phyloP scores from a whole-genome alignment of 2,888 invertebrate species.

The Nomada fucata region DNA sequence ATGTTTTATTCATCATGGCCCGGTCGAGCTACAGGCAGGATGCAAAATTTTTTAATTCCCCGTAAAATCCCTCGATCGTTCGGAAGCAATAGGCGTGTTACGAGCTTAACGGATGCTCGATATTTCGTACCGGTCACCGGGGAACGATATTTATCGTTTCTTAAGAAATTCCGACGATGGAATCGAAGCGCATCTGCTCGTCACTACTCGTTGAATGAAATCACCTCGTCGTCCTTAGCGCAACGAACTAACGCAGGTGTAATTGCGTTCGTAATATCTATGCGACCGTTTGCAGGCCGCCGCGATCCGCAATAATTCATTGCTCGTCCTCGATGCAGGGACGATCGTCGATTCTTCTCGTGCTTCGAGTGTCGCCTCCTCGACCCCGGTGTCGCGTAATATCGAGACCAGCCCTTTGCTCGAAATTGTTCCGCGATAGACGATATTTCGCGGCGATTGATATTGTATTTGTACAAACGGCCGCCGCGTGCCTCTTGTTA shows the following conservation, averaged over 20 bases:
- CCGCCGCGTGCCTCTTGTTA: not conserved
- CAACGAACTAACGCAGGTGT: constrained; percentile 5
- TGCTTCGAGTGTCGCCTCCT: constrained; percentile 32
- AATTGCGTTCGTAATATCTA: constrained; percentile 42
- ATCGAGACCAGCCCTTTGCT: constrained; percentile 52
- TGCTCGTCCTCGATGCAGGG: constrained; percentile 9
- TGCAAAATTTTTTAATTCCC: constrained; percentile 79
- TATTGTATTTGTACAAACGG: constrained; percentile 47
- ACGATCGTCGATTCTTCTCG: constrained; percentile 42
- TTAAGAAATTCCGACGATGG: constrained; percentile 5
- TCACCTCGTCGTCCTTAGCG: not conserved
- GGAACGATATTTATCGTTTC: constrained; percentile 23
- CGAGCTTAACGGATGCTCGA: constrained; percentile 18
- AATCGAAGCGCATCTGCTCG: not conserved
- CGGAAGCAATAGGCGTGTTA: constrained; percentile 65
- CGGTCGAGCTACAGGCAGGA: constrained; percentile 47
- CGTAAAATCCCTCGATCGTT: constrained; percentile 73
- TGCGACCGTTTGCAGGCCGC: constrained; percentile 17
- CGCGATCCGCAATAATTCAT: constrained; percentile 44
- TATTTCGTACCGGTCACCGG: constrained; percentile 23
- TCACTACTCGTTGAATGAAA: constrained; percentile 5
- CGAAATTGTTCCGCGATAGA: constrained; percentile 69
- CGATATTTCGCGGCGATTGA: constrained; percentile 69
- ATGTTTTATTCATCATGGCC: constrained; percentile 79
- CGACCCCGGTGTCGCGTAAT: constrained; percentile 56